Evolutionary conservation across 2,888 invertebrate species (phyloP).

Genomic region (Idaea biselata): DNA sequence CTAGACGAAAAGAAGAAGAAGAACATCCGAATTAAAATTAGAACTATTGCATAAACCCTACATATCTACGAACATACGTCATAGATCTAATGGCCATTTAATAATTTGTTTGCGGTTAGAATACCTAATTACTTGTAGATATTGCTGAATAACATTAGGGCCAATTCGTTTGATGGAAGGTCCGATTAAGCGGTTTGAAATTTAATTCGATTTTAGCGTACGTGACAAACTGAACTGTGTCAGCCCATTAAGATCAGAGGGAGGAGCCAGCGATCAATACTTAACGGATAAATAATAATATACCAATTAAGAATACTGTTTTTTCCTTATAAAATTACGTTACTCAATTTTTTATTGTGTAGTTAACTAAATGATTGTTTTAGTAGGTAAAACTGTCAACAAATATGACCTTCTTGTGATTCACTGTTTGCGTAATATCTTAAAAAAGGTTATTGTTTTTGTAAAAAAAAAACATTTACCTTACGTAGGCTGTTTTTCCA

Average conservation of each 20-base stretch:
- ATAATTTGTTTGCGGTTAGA: slow-evolving; percentile 44
- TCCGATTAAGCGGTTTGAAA: slow-evolving; percentile 49
- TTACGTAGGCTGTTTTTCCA: no score
- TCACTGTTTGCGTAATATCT: no score
- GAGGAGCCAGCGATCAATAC: slow-evolving; percentile 37
- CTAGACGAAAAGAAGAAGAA: no score
- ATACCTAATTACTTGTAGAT: slow-evolving; percentile 34
- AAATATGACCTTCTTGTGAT: no score
- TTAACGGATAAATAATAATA: slow-evolving; percentile 58
- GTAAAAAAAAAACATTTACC: no score
- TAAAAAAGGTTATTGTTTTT: no score
- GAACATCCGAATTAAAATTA: neutral
- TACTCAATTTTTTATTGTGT: slow-evolving; percentile 2
- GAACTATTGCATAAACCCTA: slow-evolving; percentile 37
- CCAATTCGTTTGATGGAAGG: slow-evolving; percentile 53
- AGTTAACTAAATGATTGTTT: neutral
- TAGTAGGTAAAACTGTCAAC: neutral
- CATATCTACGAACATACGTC: slow-evolving; percentile 39
- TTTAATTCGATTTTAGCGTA: slow-evolving; percentile 50
- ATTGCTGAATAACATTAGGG: slow-evolving; percentile 58
- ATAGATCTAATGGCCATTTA: slow-evolving; percentile 32
- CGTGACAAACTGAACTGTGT: slow-evolving; percentile 68
- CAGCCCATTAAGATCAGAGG: slow-evolving; percentile 46
- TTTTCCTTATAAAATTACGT: slow-evolving; percentile 54
- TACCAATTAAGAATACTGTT: slow-evolving; percentile 38